These are phyloP conservation scores for Apodemia hepburni DNA, from an alignment of 2,888 invertebrate genomes.

Conservation along the genomic window DNA sequence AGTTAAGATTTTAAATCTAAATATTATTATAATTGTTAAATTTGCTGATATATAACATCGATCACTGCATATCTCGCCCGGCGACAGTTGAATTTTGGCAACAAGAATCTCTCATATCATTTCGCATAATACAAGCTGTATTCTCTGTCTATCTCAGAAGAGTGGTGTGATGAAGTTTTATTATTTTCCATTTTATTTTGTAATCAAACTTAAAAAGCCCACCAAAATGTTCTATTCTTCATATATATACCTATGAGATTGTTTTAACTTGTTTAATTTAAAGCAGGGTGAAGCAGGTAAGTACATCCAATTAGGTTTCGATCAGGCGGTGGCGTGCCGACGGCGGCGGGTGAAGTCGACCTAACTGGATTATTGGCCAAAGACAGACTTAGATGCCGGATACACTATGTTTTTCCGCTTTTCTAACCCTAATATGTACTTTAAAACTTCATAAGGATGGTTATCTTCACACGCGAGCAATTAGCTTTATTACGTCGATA, in stretches of 20 bases:
- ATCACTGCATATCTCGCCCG: too few relatives aligned
- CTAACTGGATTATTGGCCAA: conserved; percentile 64
- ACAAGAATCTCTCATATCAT: too few relatives aligned
- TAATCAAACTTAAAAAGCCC: too few relatives aligned
- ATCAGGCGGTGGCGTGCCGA: conserved; percentile 40
- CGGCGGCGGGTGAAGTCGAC: conserved; percentile 57
- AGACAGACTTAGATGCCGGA: conserved; percentile 30
- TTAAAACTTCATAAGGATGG: neutral
- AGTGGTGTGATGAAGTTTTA: too few relatives aligned
- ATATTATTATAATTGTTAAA: too few relatives aligned
- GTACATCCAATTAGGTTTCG: conserved; percentile 68
- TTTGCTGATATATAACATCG: too few relatives aligned
- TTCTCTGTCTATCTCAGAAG: too few relatives aligned
- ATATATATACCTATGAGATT: conserved; percentile 6
- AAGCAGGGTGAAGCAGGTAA: conserved; percentile 42
- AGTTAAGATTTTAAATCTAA: too few relatives aligned
- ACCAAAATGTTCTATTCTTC: too few relatives aligned
- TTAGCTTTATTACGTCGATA: neutral
- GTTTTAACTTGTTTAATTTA: conserved; percentile 25
- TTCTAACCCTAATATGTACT: neutral
- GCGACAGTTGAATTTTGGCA: too few relatives aligned
- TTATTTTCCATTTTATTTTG: too few relatives aligned
- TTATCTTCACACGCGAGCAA: conserved; percentile 3
- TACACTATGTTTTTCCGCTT: conserved; percentile 17
- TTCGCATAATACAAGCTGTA: too few relatives aligned